Base-by-base conservation (phyloP, 2,888 invertebrate species). In the Scrobipalpa costella region DNA sequence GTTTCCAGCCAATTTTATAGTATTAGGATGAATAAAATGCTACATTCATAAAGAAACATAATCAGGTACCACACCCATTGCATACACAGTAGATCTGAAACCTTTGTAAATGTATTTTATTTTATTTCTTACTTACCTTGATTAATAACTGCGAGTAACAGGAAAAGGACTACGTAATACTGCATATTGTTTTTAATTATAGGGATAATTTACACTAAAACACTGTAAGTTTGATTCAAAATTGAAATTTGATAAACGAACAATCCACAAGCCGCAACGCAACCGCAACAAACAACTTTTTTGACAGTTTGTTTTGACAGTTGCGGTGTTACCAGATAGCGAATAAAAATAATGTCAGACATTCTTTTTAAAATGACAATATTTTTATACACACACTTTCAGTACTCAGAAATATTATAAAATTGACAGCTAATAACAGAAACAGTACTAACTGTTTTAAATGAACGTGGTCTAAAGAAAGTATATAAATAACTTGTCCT, bases 121-220 rank as follows among this genome's bases (percentile, higher is more conserved):
- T n/a, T n/a, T n/a, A n/a, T n/a, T 19, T 38, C 6, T 15, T 11
- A 77, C 80, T 81, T 72, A 81, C 81, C 71, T 65, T 72, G 63
- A 67, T 66, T 65, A 13, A 77, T 50, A 64, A 65, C 63, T 0
- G 71, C 68, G 62, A 72, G 7, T 19, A 78, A 64, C n/a, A 71
- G 59, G 9, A 74, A 19, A 9, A 72, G 55, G 13, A 71, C 33
- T 34, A 72, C 36, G 17, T 64, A 62, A 50, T 66, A 61, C 62
- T 74, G 74, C 80, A 80, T 81, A 61, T 62, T 73, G n/a, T 8
- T 19, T 1, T 40, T n/a, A 27, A 62, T 11, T 55, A 7, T 13
- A 9, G 15, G n/a, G 15, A 17, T n/a, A n/a, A 49, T 40, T 21
- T n/a, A n/a, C 33, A 17, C 9, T 15, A 36, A 7, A 57, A 57